These are phyloP conservation scores for Parnassius apollo DNA, from an alignment of 2,888 invertebrate genomes.

Conservation along the genomic window DNA sequence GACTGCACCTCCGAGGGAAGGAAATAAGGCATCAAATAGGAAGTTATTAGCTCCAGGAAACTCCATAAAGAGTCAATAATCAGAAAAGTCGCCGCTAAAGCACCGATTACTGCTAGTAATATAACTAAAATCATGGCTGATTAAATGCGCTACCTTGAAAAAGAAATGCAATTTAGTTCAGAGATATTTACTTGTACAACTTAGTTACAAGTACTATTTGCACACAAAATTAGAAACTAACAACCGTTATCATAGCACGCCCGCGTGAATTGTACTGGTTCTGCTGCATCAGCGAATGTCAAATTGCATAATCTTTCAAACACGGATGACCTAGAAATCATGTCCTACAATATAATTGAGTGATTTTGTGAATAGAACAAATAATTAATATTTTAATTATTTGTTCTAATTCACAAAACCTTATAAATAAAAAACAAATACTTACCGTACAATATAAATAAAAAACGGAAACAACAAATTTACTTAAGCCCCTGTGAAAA, in stretches of 20 bases:
- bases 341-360: not conserved
- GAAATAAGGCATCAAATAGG: constrained; percentile 85
- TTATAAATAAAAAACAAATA: no score
- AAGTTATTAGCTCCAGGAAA: constrained; percentile 78
- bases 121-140: constrained; percentile 39
- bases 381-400: no score
- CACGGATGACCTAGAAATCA: constrained; percentile 40
- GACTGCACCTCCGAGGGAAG: constrained; percentile 82
- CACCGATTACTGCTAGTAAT: constrained; percentile 74
- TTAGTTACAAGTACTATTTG: not conserved
- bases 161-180: not conserved
- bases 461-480: no score
- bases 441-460: no score
- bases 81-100: constrained; percentile 68
- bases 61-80: constrained; percentile 83
- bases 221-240: constrained; percentile 5
- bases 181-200: not conserved
- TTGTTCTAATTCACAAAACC: no score
- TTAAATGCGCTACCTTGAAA: constrained; percentile 18
- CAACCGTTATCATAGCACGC: constrained; percentile 39
- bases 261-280: constrained; percentile 41
- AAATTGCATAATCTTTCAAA: constrained; percentile 29
- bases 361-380: no score
- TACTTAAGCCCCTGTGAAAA: no score
- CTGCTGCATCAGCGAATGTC: constrained; percentile 31